Percentiles rank a stretch among this genome's conserved stretches.
These are phyloP conservation scores for Climacteris rufus DNA, from an alignment of 2,113 vertebrate genomes.

Conservation along the genomic window DNA sequence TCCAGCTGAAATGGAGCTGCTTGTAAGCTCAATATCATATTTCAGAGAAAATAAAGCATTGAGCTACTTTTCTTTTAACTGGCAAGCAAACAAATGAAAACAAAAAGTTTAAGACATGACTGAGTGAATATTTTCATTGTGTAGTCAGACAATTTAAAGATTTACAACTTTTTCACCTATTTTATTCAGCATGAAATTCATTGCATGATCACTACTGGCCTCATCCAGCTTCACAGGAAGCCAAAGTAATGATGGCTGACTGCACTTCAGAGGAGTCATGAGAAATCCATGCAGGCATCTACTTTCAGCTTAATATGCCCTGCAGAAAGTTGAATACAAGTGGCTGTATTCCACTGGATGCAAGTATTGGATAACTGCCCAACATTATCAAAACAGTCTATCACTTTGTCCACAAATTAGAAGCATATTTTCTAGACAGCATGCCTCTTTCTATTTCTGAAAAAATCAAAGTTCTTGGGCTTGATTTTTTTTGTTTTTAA, in stretches of 20 bases:
- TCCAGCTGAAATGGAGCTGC: neutral
- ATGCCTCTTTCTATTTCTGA: neutral
- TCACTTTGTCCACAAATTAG: neutral
- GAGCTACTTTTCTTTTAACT: neutral
- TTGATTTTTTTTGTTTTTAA: neutral
- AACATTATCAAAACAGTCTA: neutral
- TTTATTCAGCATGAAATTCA: neutral
- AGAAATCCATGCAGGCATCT: neutral
- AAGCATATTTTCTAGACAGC: neutral
- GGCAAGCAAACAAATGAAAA: neutral
- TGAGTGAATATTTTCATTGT: neutral
- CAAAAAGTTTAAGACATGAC: neutral
- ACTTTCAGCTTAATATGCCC: neutral
- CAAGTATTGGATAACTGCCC: neutral
- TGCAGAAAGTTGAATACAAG: neutral
- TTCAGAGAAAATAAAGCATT: neutral
- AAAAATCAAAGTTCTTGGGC: conserved; percentile 1
- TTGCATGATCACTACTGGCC: neutral
- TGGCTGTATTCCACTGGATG: neutral
- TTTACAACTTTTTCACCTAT: neutral
- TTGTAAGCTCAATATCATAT: neutral
- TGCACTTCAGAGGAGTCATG: accelerated
- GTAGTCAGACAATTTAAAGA: neutral
- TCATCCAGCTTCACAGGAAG: neutral
- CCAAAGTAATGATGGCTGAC: neutral